A percentile compares a stretch with the other conserved stretches of the same genome.
These are phyloP conservation scores for Ptilonorhynchus violaceus DNA, from an alignment of 2,113 vertebrate species.

Conservation along the genomic window DNA sequence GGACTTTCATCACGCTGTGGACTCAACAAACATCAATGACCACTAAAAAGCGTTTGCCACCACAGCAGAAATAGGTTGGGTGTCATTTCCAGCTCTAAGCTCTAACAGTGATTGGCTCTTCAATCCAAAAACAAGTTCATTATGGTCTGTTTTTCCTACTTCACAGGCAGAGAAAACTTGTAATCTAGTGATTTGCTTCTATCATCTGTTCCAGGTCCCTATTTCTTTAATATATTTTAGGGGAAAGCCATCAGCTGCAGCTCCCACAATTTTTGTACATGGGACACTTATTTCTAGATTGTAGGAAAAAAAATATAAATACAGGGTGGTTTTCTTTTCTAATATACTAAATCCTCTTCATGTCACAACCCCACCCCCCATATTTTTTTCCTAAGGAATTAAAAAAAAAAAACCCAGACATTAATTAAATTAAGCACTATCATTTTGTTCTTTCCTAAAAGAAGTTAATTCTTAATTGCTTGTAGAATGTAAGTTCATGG, in stretches of 20 bases:
- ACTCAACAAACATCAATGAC: not conserved
- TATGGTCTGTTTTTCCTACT: not conserved
- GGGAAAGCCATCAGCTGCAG: not conserved
- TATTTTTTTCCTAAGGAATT: not conserved
- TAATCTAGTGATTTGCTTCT: not conserved
- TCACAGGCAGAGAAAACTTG: not conserved
- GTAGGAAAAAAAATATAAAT: not conserved
- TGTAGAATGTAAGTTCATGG: not conserved
- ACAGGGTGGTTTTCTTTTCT: not conserved
- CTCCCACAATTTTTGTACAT: not conserved
- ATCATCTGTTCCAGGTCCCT: not conserved
- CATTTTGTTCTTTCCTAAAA: not conserved
- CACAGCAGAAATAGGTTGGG: not conserved
- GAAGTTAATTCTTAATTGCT: not conserved
- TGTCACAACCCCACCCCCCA: fast-evolving
- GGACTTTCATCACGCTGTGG: not conserved
- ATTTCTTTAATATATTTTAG: not conserved
- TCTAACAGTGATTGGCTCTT: not conserved
- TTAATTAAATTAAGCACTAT: not conserved
- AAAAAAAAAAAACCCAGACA: not conserved
- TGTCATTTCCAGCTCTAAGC: not conserved
- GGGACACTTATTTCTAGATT: not conserved
- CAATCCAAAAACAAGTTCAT: not conserved
- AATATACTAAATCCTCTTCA: not conserved
- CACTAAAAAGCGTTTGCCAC: not conserved